These are phyloP conservation scores for Uloborus plumipes DNA, from an alignment of 2,888 invertebrate species.

Conservation along the genomic window DNA sequence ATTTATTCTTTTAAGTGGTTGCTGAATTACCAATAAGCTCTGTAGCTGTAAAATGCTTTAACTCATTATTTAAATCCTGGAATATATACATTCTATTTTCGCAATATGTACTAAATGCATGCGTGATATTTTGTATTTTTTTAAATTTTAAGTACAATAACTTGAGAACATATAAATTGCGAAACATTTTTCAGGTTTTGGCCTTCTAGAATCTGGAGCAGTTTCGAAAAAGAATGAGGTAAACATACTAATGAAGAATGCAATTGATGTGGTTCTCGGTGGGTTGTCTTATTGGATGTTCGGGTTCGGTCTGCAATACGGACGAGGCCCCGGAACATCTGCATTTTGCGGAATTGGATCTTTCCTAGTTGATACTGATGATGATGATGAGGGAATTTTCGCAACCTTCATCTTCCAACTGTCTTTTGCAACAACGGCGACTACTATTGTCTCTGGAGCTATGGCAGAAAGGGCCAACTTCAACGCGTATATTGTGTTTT, in stretches of 20 bases:
- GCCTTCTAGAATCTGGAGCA: conserved; percentile 66
- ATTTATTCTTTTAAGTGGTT: too few relatives aligned
- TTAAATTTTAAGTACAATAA: too few relatives aligned
- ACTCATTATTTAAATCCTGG: too few relatives aligned
- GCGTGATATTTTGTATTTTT: too few relatives aligned
- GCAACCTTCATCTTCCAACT: conserved; percentile 71
- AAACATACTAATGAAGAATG: conserved; percentile 67
- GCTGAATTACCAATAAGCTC: too few relatives aligned
- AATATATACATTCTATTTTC: too few relatives aligned
- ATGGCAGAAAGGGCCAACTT: conserved; percentile 67
- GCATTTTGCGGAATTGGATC: conserved; percentile 72
- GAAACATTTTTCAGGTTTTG: conserved; percentile 58
- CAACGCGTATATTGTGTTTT: conserved; percentile 80
- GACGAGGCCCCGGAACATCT: conserved; percentile 69
- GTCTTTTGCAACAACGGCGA: conserved; percentile 90
- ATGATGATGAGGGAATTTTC: conserved; percentile 69
- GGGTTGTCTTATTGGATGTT: conserved; percentile 67
- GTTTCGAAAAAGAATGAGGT: conserved; percentile 67
- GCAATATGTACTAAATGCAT: too few relatives aligned
- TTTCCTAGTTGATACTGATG: conserved; percentile 71
- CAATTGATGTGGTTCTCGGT: conserved; percentile 67
- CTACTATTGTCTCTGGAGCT: conserved; percentile 66
- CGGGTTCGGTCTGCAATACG: conserved; percentile 68
- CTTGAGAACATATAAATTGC: too few relatives aligned
- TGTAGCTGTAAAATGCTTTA: too few relatives aligned